phyloP scores from a whole-genome alignment of 2,113 vertebrate species.

The Hemiprocne comata region DNA sequence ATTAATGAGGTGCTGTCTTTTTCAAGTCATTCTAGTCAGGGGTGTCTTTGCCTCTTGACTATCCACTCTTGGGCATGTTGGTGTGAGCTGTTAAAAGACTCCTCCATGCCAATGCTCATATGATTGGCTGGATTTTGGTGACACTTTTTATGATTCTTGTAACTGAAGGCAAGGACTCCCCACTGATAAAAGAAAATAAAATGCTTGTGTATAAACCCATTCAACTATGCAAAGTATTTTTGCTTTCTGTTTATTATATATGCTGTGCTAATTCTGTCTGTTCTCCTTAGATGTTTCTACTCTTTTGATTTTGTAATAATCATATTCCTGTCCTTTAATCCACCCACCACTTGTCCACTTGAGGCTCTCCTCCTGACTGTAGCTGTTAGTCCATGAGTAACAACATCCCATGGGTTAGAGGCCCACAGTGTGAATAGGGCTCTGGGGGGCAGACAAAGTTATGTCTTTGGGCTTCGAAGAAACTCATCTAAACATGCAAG shows the following conservation, averaged over 20 bases:
- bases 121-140: not conserved
- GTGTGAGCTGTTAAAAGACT: not conserved
- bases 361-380: not conserved
- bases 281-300: not conserved
- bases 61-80: accelerated
- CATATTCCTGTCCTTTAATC: not conserved
- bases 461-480: not conserved
- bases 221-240: not conserved
- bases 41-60: not conserved
- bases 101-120: not conserved
- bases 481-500: not conserved
- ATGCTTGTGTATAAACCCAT: not conserved
- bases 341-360: not conserved
- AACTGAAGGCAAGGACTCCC: not conserved
- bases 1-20: not conserved
- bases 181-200: not conserved
- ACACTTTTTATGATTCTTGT: not conserved
- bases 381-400: not conserved
- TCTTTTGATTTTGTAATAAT: not conserved
- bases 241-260: not conserved
- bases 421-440: not conserved
- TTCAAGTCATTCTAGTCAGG: not conserved
- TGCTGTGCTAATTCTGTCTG: not conserved
- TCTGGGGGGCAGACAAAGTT: not conserved
- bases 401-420: not conserved